These are phyloP conservation scores for Rhinichthys osculus DNA, from an alignment of 2,797 vertebrate species.

Conservation along the genomic window DNA sequence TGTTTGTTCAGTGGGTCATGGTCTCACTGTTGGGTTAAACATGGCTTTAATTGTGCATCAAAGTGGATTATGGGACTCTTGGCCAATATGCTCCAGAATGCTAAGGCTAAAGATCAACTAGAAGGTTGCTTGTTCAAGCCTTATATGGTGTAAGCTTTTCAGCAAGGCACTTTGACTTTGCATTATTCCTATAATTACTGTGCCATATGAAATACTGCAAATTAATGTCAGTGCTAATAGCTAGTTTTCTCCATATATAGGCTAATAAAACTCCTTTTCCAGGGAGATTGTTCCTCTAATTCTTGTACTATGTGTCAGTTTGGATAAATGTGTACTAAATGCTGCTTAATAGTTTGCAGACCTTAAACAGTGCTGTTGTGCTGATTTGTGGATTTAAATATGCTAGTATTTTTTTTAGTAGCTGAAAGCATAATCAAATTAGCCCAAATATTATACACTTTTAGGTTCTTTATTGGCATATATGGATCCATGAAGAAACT, in stretches of 20 bases:
- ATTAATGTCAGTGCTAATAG: background rate
- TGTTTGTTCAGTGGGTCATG: background rate
- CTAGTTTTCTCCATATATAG: background rate
- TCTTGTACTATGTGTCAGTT: background rate
- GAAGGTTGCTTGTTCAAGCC: conserved; percentile 18
- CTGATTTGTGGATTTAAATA: background rate
- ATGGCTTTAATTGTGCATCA: background rate
- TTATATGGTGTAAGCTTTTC: background rate
- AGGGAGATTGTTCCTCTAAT: background rate
- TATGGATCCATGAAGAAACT: background rate
- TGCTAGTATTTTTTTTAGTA: background rate
- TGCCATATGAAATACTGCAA: conserved; percentile 5
- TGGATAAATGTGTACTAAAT: conserved; percentile 8
- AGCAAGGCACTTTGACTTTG: background rate
- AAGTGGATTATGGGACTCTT: background rate
- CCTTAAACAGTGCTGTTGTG: background rate
- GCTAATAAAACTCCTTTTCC: background rate
- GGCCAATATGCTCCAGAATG: background rate
- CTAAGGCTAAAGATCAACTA: background rate
- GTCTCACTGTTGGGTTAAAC: conserved; percentile 7
- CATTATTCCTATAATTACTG: background rate
- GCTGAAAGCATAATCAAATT: background rate
- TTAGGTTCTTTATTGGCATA: background rate
- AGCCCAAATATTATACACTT: background rate
- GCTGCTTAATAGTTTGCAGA: background rate